phyloP scores from a whole-genome alignment of 2,113 vertebrate genomes.

The Gobiocypris rarus region DNA sequence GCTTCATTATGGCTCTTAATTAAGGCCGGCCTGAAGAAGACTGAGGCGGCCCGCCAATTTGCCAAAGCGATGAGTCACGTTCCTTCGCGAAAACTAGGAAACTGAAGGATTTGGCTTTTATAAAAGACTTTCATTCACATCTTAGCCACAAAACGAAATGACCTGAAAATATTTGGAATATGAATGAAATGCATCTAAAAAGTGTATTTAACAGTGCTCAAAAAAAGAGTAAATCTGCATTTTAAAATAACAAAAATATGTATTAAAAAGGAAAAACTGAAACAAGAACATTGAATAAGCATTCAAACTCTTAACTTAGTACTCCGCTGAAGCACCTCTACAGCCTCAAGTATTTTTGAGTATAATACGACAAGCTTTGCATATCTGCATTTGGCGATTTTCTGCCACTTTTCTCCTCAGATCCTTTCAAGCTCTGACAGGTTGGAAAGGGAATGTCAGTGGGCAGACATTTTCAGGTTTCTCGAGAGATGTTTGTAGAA shows the following conservation, averaged over 20 bases:
- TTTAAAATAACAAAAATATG: not conserved
- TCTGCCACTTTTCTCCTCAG: too few relatives aligned
- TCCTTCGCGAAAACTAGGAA: constrained; percentile 6
- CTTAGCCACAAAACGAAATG: not conserved
- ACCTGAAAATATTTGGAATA: not conserved
- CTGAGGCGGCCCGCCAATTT: constrained; percentile 4
- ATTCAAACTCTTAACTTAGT: too few relatives aligned
- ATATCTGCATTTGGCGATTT: too few relatives aligned
- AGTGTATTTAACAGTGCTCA: not conserved
- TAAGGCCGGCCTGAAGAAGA: constrained; percentile 25
- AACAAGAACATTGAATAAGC: too few relatives aligned
- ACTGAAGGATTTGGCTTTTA: not conserved
- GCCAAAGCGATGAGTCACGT: constrained; percentile 9
- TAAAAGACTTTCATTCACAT: not conserved
- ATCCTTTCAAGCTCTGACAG: too few relatives aligned
- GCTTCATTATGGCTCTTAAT: constrained; percentile 47
- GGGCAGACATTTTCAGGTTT: too few relatives aligned
- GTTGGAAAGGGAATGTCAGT: too few relatives aligned
- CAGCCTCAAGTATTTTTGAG: too few relatives aligned
- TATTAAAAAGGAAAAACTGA: too few relatives aligned
- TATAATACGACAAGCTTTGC: too few relatives aligned
- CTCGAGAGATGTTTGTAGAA: too few relatives aligned
- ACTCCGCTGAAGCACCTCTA: too few relatives aligned
- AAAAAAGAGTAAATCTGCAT: not conserved
- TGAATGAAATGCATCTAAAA: not conserved